Conservation (phyloP, 2,888 invertebrate species). For the Atethmia centrago region DNA sequence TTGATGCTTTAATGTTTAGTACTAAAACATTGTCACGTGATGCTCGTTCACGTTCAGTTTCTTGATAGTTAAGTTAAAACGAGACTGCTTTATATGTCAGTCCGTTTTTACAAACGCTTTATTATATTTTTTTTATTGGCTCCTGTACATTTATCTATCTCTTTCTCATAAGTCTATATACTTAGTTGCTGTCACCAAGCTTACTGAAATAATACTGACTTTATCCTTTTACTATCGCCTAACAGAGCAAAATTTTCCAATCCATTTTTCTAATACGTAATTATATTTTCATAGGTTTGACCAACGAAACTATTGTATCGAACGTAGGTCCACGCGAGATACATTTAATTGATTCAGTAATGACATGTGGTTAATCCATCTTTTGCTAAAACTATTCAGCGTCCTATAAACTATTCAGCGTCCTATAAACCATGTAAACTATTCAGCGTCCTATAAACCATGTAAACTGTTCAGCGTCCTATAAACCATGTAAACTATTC, state of each 20-base stretch:
- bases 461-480: too few relatives aligned
- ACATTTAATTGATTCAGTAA: too few relatives aligned
- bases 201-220: neutral
- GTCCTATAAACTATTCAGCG: too few relatives aligned
- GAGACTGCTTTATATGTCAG: neutral
- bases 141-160: neutral
- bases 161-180: neutral
- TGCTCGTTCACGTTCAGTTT: neutral
- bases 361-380: too few relatives aligned
- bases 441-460: too few relatives aligned
- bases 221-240: neutral
- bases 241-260: neutral
- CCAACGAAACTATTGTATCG: too few relatives aligned
- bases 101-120: neutral
- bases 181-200: neutral
- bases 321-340: too few relatives aligned
- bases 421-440: too few relatives aligned
- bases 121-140: neutral
- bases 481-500: too few relatives aligned
- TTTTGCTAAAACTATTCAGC: neutral
- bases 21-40: conserved; percentile 25
- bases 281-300: neutral
- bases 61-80: conserved; percentile 6
- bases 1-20: conserved; percentile 43
- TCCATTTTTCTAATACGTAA: neutral